These are phyloP conservation scores for Unio delphinus DNA, from an alignment of 2,888 invertebrate species.

Conservation along the genomic window DNA sequence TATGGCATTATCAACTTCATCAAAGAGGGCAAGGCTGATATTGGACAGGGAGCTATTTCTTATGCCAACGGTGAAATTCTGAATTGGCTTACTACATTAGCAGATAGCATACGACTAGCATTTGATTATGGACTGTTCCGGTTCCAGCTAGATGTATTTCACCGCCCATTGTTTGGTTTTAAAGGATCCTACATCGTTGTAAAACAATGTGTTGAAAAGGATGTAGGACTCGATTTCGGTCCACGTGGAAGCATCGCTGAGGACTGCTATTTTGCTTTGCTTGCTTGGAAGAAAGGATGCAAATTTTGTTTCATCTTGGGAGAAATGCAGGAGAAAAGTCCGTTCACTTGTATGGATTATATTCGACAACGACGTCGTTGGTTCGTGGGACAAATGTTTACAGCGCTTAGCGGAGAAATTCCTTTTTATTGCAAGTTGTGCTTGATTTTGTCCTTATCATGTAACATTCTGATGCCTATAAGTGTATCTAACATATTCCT, in stretches of 20 bases:
- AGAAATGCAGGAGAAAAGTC: constrained; percentile 33
- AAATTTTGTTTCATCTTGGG: constrained; percentile 27
- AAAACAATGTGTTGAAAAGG: constrained; percentile 19
- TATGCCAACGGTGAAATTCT: constrained; percentile 23
- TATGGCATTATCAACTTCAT: constrained; percentile 49
- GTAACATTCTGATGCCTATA: constrained; percentile 23
- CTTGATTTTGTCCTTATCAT: constrained; percentile 12
- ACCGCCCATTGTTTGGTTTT: constrained; percentile 24
- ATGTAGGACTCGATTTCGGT: constrained; percentile 29
- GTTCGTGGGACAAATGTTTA: constrained; percentile 25
- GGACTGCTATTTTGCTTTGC: constrained; percentile 29
- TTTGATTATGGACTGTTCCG: constrained; percentile 29
- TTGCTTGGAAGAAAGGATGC: constrained; percentile 29
- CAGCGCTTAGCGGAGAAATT: constrained; percentile 14
- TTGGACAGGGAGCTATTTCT: constrained; percentile 47
- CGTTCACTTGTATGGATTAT: constrained; percentile 28
- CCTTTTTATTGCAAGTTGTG: constrained; percentile 20
- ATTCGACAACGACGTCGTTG: constrained; percentile 30
- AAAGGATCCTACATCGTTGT: constrained; percentile 34
- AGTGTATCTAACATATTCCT: constrained; percentile 22
- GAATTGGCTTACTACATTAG: constrained; percentile 32
- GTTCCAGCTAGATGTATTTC: constrained; percentile 20
- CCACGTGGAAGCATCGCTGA: constrained; percentile 36
- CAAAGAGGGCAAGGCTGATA: constrained; percentile 35
- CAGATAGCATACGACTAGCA: constrained; percentile 21